Evolutionary conservation across 1,140 invertebrate species (phyloP).

Genomic region (Cydia fagiglandana): DNA sequence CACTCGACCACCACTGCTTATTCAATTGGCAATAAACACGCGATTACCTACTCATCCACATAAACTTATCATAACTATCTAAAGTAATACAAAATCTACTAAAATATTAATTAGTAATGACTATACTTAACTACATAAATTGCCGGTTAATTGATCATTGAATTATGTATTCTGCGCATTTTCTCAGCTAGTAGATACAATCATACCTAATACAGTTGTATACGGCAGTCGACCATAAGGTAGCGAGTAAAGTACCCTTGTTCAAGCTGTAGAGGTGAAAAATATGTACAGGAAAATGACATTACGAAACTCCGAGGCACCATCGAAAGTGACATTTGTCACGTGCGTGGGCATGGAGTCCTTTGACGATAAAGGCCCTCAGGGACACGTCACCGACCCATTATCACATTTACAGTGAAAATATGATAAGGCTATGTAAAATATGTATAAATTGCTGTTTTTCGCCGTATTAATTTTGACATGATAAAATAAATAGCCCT

Average conservation of each 20-base stretch:
- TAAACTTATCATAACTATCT: neutral
- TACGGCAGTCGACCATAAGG: too few species aligned
- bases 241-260: too few species aligned
- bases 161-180: neutral
- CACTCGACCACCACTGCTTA: too few species aligned
- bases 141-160: neutral
- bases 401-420: neutral
- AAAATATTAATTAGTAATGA: neutral
- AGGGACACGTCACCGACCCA: neutral
- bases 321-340: neutral
- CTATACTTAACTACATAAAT: neutral
- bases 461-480: neutral
- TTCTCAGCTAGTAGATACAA: too few species aligned
- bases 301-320: too few species aligned
- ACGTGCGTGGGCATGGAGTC: neutral
- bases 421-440: neutral
- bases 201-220: too few species aligned
- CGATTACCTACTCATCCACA: neutral
- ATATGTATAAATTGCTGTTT: neutral
- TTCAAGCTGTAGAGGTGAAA: too few species aligned
- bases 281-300: too few species aligned
- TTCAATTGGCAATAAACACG: constrained; percentile 10
- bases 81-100: neutral
- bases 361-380: neutral
- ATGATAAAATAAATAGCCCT: too few species aligned